These are phyloP conservation scores for Calephelis virginiensis DNA, from an alignment of 1,140 invertebrate genomes.

Conservation along the genomic window DNA sequence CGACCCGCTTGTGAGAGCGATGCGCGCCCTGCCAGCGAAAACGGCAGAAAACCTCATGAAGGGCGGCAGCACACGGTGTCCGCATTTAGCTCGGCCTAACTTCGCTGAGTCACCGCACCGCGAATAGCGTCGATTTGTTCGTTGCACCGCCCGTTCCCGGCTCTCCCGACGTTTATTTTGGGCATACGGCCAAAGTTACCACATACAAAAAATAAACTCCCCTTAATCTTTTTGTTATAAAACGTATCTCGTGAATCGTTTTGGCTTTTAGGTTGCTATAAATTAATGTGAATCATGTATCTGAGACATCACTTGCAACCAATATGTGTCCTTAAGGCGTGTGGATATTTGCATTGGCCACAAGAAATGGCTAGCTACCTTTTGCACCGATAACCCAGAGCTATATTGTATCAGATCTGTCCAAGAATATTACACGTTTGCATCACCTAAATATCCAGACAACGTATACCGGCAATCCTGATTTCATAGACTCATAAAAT, in stretches of 20 bases:
- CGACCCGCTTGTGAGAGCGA: constrained; percentile 59
- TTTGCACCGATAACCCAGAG: no score
- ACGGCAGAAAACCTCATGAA: constrained; percentile 73
- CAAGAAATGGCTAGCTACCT: no score
- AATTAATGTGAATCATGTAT: no score
- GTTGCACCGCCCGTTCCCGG: constrained; percentile 74
- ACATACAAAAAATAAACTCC: constrained; percentile 20
- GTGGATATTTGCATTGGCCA: no score
- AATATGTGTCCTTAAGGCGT: no score
- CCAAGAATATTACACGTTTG: no score
- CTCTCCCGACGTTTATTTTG: constrained; percentile 74
- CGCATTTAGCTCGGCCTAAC: constrained; percentile 74
- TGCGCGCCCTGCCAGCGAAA: constrained; percentile 64
- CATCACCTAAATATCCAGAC: no score
- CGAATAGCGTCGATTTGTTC: constrained; percentile 75
- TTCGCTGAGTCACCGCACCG: constrained; percentile 68
- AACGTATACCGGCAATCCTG: no score
- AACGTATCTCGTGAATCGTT: constrained; percentile 1
- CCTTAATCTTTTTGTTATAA: not conserved
- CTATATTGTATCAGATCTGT: no score
- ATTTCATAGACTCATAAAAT: no score
- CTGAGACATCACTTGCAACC: no score
- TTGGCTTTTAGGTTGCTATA: not conserved
- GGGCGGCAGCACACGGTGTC: constrained; percentile 73
- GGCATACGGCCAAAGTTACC: constrained; percentile 40